Percentiles rank a stretch among this genome's conserved stretches.
phyloP scores from a whole-genome alignment of 2,797 vertebrate species.

The Cynopterus sphinx region DNA sequence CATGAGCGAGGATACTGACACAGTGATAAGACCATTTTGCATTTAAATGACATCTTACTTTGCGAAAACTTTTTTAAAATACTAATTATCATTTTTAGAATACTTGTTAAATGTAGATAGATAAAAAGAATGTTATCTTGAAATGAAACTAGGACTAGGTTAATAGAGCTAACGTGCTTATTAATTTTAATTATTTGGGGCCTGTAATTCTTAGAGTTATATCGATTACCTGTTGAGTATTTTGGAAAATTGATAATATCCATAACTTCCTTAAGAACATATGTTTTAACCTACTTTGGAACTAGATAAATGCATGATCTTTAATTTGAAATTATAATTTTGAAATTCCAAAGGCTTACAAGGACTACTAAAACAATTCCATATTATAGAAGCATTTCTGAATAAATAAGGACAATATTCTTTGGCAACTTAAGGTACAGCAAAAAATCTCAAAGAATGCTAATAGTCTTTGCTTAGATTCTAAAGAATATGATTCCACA shows the following conservation, averaged over 20 bases:
- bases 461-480: neutral
- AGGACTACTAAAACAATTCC: neutral
- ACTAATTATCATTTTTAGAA: constrained; percentile 18
- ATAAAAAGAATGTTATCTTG: neutral
- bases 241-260: neutral
- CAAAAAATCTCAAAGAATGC: neutral
- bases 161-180: neutral
- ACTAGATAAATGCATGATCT: neutral
- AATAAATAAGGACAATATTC: neutral
- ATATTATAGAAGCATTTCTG: neutral
- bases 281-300: neutral
- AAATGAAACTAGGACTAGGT: constrained; percentile 2
- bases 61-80: constrained; percentile 24
- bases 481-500: neutral
- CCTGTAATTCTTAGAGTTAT: neutral
- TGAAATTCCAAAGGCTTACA: neutral
- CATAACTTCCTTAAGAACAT: neutral
- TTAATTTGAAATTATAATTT: neutral
- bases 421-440: neutral
- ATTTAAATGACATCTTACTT: constrained; percentile 60
- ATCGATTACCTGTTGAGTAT: neutral
- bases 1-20: neutral
- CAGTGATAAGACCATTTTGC: constrained; percentile 56
- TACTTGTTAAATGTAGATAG: neutral
- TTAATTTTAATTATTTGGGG: neutral